Conservation (phyloP, 1,140 invertebrate genomes). For the Drosophila asahinai region DNA sequence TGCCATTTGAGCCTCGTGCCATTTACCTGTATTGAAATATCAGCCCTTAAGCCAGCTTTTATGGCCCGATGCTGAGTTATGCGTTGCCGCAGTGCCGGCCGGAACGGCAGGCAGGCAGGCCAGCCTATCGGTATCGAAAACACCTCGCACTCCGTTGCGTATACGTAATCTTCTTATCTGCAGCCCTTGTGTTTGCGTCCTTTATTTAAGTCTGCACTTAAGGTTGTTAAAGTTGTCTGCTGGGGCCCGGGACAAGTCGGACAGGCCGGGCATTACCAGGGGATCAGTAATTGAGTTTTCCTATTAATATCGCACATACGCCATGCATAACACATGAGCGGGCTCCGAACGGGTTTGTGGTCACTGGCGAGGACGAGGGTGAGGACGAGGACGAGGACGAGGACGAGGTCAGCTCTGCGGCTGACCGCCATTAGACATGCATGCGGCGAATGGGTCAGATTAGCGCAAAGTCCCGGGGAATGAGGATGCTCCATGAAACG, state of each 20-base stretch:
- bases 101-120: not conserved
- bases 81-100: conserved; percentile 33
- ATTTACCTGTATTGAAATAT: conserved; percentile 35
- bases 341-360: not conserved
- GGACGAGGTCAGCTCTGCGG: conserved; percentile 12
- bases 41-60: conserved; percentile 47
- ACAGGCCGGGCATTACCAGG: conserved; percentile 2
- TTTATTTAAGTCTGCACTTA: conserved; percentile 41
- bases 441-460: conserved; percentile 11
- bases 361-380: not conserved
- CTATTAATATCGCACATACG: conserved; percentile 63
- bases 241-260: not conserved
- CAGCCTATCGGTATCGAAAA: conserved; percentile 32
- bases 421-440: conserved; percentile 18
- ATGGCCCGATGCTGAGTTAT: conserved; percentile 42
- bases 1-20: conserved; percentile 26
- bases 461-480: conserved; percentile 10
- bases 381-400: not conserved
- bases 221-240: conserved; percentile 43
- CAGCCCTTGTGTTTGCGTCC: conserved; percentile 13
- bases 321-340: conserved; percentile 45
- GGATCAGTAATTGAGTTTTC: conserved; percentile 60
- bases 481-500: conserved; percentile 3
- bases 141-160: conserved; percentile 47
- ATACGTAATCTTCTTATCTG: conserved; percentile 59